Evolutionary conservation across 2,113 vertebrate species (phyloP).

Genomic region (Microcebus griseorufus): DNA sequence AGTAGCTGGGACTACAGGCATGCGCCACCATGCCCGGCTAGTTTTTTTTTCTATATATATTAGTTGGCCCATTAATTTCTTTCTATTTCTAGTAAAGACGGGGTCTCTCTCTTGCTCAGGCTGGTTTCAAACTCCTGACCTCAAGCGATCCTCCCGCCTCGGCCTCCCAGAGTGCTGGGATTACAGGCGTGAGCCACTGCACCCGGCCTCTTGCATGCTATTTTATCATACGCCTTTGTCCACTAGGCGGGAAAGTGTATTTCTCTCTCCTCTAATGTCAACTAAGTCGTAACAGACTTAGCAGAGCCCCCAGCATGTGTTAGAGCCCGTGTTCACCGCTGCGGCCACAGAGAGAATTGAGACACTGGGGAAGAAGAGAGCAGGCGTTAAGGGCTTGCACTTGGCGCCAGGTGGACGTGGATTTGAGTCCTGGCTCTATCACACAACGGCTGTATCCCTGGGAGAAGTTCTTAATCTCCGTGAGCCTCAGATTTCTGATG

Average conservation of each 20-base stretch:
- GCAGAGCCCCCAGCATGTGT: not conserved
- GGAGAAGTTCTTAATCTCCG: not conserved
- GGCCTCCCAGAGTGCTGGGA: too few relatives aligned
- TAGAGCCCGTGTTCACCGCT: not conserved
- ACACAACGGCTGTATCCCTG: not conserved
- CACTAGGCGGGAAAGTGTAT: not conserved
- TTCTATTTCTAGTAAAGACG: too few relatives aligned
- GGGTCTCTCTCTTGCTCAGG: too few relatives aligned
- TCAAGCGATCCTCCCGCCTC: too few relatives aligned
- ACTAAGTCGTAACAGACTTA: not conserved
- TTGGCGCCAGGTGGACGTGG: not conserved
- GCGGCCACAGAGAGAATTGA: not conserved
- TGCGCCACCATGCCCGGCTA: too few relatives aligned
- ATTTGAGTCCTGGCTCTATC: not conserved
- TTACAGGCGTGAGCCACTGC: too few relatives aligned
- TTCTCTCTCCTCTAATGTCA: not conserved
- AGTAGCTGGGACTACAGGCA: too few relatives aligned
- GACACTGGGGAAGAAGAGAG: not conserved
- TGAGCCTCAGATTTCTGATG: not conserved
- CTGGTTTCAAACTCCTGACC: too few relatives aligned
- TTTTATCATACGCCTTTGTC: constrained; percentile 34
- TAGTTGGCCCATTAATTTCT: too few relatives aligned
- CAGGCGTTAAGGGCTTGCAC: not conserved
- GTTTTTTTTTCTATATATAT: too few relatives aligned
- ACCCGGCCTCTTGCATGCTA: not conserved